Evolutionary conservation across 2,797 vertebrate genomes (phyloP).

Genomic region (Masticophis lateralis): DNA sequence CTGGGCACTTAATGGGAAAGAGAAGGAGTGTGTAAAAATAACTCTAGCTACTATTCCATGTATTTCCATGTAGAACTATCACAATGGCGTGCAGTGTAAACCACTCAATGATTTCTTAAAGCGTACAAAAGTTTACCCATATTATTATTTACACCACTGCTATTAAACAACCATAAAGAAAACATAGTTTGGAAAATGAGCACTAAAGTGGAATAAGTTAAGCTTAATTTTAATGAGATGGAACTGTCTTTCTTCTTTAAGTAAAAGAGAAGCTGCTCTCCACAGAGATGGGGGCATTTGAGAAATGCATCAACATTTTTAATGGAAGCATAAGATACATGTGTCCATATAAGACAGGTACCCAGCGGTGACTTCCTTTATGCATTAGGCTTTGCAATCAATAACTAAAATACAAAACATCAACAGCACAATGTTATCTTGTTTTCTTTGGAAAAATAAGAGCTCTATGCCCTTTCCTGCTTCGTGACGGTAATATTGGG

Average conservation of each 20-base stretch:
- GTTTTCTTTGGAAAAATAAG: background rate
- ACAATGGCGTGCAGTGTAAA: background rate
- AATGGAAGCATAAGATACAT: background rate
- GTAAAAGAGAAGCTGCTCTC: background rate
- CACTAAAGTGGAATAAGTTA: background rate
- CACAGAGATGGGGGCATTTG: background rate
- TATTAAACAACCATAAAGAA: background rate
- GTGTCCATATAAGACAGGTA: background rate
- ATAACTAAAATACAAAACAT: background rate
- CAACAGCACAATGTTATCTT: background rate
- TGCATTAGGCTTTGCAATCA: constrained; percentile 6
- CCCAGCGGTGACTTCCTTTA: constrained; percentile 3
- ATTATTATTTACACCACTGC: background rate
- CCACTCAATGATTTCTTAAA: background rate
- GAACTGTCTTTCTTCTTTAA: background rate
- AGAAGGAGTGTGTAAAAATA: background rate
- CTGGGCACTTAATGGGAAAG: background rate
- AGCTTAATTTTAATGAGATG: constrained; percentile 8
- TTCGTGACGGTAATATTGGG: background rate
- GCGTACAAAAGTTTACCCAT: background rate
- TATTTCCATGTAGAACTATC: background rate
- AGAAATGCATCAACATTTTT: background rate
- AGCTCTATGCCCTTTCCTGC: background rate
- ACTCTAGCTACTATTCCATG: background rate
- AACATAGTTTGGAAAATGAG: background rate